Conservation (phyloP, 2,797 vertebrate species). For the Ctenopoma kingsleyae region DNA sequence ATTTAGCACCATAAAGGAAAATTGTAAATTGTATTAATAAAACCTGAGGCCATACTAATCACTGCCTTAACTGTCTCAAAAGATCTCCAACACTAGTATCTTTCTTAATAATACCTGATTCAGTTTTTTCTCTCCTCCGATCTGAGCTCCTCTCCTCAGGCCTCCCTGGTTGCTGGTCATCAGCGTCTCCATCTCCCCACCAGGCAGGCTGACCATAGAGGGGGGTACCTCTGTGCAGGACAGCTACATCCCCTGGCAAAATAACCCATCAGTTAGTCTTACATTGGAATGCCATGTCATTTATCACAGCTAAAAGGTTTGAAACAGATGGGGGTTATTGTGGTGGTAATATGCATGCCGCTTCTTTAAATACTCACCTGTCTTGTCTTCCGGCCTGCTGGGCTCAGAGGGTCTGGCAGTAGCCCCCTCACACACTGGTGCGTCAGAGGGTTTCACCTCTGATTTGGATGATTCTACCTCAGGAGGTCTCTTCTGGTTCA, state of each 20-base stretch:
- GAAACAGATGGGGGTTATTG: background rate
- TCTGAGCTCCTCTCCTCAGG: slow-evolving; percentile 85
- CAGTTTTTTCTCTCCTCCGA: slow-evolving; percentile 80
- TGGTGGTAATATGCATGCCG: no score
- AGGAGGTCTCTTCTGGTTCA: slow-evolving; percentile 88
- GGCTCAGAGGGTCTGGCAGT: slow-evolving; percentile 79
- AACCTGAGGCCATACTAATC: background rate
- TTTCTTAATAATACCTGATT: slow-evolving; percentile 81
- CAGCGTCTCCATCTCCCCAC: slow-evolving; percentile 94
- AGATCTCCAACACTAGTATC: background rate
- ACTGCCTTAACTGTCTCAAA: background rate
- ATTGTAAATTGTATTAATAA: no score
- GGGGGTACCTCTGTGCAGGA: slow-evolving; percentile 91
- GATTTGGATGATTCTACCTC: slow-evolving; percentile 67
- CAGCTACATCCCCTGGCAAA: slow-evolving; percentile 83
- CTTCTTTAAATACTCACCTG: slow-evolving; percentile 77
- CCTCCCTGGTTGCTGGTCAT: slow-evolving; percentile 85
- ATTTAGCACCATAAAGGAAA: slow-evolving; percentile 10
- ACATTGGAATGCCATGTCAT: background rate
- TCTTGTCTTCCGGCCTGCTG: slow-evolving; percentile 88
- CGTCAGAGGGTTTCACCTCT: slow-evolving; percentile 62
- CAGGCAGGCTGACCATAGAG: slow-evolving; percentile 96
- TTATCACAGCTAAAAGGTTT: background rate
- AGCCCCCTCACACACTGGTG: slow-evolving; percentile 51
- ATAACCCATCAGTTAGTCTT: background rate